Base-by-base conservation (phyloP, 2,888 invertebrate species). In the Clostera curtula region DNA sequence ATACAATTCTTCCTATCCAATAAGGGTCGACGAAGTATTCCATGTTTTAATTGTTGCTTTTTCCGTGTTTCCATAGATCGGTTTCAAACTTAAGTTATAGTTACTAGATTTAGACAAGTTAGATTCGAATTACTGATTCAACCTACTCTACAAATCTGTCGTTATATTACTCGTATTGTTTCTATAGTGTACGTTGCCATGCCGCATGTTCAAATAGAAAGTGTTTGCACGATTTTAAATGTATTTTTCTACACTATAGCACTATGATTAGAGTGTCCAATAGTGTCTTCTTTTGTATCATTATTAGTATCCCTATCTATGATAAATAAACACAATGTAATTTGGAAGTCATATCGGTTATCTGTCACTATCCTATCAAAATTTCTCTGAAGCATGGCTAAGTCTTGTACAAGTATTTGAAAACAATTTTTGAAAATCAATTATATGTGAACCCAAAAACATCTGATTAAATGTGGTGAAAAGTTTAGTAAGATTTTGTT, bases 191-290 rank as follows among this genome's bases (percentile, higher is more conserved):
- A 51, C 57, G 56, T 50, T 71, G 76, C 70, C 67, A 76, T 75
- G 75, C 64, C 62, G 80, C 80, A 82, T 82, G 79, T 56, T 55
- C 43, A 60, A 57, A 53, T 73, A 77, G 76, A 64, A 54, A 46
- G 63, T 71, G 62, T 71, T 61, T 79, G 80, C 79, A 82, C 79
- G 79, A 61, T 51, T 61, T 62, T 52, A 54, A 48, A 57, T 51
- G 28, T 54, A 48, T 59, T 45, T 54, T 38, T 59, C 52, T 56
- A 61, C 57, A 35, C n/a, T n/a, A n/a, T n/a, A n/a, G n/a, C n/a
- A n/a, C n/a, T n/a, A n/a, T n/a, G n/a, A n/a, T n/a, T n/a, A n/a
- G n/a, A n/a, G n/a, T n/a, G n/a, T n/a, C n/a, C n/a, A n/a, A n/a
- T n/a, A n/a, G n/a, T n/a, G n/a, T n/a, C n/a, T n/a, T n/a, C n/a